Evolutionary conservation across 1,140 invertebrate genomes (phyloP), one percentile per base, ranked within the genome.

Genomic region (Tetragonula clypearis): DNA sequence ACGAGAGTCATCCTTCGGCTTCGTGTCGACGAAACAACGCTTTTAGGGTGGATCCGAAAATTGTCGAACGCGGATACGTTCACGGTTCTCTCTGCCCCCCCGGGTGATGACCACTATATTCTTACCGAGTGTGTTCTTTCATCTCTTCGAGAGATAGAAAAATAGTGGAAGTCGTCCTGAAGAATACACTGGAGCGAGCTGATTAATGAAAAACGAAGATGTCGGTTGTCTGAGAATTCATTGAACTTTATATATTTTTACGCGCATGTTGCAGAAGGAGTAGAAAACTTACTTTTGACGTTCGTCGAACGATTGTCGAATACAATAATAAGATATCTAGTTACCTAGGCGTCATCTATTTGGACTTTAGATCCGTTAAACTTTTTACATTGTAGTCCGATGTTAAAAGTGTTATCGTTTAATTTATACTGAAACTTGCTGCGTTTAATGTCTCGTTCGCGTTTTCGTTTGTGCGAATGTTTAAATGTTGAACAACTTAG

Each of bases 1-100:
- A 35, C 83, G 83, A 72, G 66, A 84, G 72, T 87, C 85, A 88
- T 87, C 81, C 58, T 30, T 56, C 53, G 53, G 60, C 15, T 66
- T 14, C 49, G 72, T 76, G 41, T 62, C 86, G 82, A 58, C 78
- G 58, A 77, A 76, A 88, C 79, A 30, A 72, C 79, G 60, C 60
- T 55, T 65, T 73, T 77, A 60, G 82, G 76, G 82, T 72, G 26
- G 76, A 71, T 72, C 55, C 74, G 74, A 83, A 83, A 83, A 83
- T 84, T 84, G 82, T 49, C 53, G 35, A 62, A 21, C 79, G 68
- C 30, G 68, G 53, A 68, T 49, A 49, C 41, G 9, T 55, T 49
- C 23, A 72, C 41, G 68, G 21, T 26, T 74, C 72, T 55, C n/a
- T n/a, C n/a, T n/a, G n/a, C n/a, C n/a, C n/a, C 17, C 21, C 2